Evolutionary conservation across 2,113 vertebrate genomes (phyloP).

Genomic region (Hemicordylus capensis): DNA sequence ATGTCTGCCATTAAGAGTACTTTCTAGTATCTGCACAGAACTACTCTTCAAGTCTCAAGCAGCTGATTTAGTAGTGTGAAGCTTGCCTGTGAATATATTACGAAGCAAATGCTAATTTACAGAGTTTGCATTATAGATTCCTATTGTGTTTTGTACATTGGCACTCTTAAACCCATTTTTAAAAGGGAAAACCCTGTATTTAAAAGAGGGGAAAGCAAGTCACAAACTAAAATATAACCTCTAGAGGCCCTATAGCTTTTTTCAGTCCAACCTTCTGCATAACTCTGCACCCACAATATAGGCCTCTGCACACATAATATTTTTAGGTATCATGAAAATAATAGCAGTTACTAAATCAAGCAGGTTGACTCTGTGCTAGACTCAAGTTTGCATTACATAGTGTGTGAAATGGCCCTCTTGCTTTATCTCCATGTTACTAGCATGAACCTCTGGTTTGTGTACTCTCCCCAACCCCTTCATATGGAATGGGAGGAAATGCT

Average conservation of each 20-base stretch:
- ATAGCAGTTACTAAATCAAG: background rate
- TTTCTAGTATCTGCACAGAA: background rate
- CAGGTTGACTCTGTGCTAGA: background rate
- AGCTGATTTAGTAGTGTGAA: background rate
- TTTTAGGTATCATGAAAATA: background rate
- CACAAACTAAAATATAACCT: too few species aligned
- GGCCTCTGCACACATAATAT: fast-evolving
- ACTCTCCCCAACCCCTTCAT: too few species aligned
- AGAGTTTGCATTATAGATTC: background rate
- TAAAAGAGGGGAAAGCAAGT: fast-evolving
- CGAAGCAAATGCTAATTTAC: fast-evolving
- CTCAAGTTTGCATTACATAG: too few species aligned
- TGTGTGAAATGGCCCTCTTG: too few species aligned
- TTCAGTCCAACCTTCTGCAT: background rate
- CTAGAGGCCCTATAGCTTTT: too few species aligned
- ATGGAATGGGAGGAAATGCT: too few species aligned
- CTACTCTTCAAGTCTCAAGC: background rate
- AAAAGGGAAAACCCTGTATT: too few species aligned
- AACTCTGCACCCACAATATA: background rate
- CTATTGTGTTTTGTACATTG: background rate
- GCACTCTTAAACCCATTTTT: background rate
- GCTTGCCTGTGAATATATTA: fast-evolving
- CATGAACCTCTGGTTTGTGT: too few species aligned
- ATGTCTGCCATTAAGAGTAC: too few species aligned
- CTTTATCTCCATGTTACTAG: too few species aligned